phyloP scores from a whole-genome alignment of 92 coral and sea anemone genomes.

The Chrysogorgia sp. region DNA sequence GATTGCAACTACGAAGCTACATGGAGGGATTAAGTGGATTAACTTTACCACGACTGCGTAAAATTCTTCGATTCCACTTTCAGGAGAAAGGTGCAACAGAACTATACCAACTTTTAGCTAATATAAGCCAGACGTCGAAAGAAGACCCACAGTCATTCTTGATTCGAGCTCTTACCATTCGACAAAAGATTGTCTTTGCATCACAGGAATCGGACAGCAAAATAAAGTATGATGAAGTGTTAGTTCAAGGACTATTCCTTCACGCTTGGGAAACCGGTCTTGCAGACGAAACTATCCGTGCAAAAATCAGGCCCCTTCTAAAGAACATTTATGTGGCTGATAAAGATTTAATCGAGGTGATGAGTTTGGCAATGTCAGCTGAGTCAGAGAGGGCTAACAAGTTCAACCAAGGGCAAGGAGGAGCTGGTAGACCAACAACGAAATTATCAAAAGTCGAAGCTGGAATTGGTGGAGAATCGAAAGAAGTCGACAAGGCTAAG shows the following conservation, averaged over 20 bases:
- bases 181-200: constrained; percentile 26
- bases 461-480: constrained; percentile 1
- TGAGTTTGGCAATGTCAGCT: constrained; percentile 63
- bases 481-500: background rate
- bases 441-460: constrained; percentile 13
- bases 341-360: constrained; percentile 52
- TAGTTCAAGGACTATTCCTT: constrained; percentile 23
- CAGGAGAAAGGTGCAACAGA: no score
- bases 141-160: constrained; percentile 18
- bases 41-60: constrained; percentile 5
- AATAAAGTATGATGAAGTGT: constrained; percentile 21
- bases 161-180: constrained; percentile 15
- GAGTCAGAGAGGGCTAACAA: constrained; percentile 28
- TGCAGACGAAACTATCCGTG: constrained; percentile 34
- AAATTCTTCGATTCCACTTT: constrained; percentile 21
- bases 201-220: constrained; percentile 7
- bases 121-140: constrained; percentile 25
- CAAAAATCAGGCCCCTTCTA: constrained; percentile 29
- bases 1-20: constrained; percentile 10
- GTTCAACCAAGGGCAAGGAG: constrained; percentile 20
- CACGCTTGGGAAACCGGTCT: constrained; percentile 33
- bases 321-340: constrained; percentile 6
- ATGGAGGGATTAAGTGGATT: constrained; percentile 12
- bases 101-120: constrained; percentile 22
- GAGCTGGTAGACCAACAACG: background rate